Conservation (phyloP, 1,140 invertebrate species). For the Pristionchus pacificus region DNA sequence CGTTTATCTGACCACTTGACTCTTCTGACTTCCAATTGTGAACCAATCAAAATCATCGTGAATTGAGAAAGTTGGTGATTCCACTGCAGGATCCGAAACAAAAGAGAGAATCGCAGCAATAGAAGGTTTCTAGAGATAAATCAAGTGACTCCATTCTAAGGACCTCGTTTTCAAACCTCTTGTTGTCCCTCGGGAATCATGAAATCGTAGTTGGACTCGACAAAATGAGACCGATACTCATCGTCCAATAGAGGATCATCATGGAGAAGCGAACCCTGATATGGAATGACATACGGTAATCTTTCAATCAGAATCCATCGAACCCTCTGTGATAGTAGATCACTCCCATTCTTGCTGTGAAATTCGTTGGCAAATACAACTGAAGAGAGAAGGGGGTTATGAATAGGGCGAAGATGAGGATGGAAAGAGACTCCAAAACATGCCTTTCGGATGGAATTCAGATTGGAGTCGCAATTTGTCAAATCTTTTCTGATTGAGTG, state of each 20-base stretch:
- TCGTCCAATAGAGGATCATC: neutral
- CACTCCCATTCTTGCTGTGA: neutral
- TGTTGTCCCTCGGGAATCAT: slow-evolving; percentile 22
- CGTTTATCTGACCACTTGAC: slow-evolving; percentile 1
- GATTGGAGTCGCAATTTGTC: neutral
- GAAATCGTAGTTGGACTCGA: slow-evolving; percentile 18
- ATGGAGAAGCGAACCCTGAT: neutral
- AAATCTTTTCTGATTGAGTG: neutral
- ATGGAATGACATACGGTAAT: neutral
- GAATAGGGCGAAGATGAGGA: too few relatives aligned
- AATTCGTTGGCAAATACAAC: too few relatives aligned
- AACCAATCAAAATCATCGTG: slow-evolving; percentile 21
- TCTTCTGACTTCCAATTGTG: slow-evolving; percentile 9
- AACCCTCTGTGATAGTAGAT: neutral
- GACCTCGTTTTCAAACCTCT: neutral
- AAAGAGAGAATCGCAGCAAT: slow-evolving; percentile 15
- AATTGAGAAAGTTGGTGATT: slow-evolving; percentile 10
- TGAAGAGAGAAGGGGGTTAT: too few relatives aligned
- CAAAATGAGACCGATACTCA: slow-evolving; percentile 11
- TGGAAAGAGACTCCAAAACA: neutral
- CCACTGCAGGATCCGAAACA: slow-evolving; percentile 2
- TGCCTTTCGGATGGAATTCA: neutral
- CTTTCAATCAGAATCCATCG: neutral
- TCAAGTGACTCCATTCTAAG: neutral
- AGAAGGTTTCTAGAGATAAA: slow-evolving; percentile 18